Conservation (phyloP, 2,888 invertebrate species). For the Orthonychiurus folsomi region DNA sequence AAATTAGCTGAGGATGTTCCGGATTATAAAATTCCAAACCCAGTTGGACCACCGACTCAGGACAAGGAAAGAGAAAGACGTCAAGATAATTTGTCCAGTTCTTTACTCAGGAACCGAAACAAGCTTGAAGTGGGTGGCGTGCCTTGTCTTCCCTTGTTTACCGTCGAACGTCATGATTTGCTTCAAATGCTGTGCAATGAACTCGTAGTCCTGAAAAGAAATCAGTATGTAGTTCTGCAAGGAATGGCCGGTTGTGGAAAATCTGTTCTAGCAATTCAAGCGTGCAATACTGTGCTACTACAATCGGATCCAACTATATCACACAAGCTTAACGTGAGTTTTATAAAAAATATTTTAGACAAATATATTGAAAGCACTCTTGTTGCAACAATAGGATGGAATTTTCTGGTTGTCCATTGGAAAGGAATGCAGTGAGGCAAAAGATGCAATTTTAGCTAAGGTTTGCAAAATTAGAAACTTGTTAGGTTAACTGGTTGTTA, state of each 20-base stretch:
- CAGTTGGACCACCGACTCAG: conserved; percentile 3
- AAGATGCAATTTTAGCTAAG: conserved; percentile 49
- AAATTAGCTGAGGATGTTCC: conserved; percentile 34
- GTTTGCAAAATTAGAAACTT: conserved; percentile 11
- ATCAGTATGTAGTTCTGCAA: conserved; percentile 55
- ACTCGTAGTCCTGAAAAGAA: conserved; percentile 48
- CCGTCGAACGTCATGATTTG: conserved; percentile 28
- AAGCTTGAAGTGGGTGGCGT: conserved; percentile 35
- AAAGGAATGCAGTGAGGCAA: conserved; percentile 43
- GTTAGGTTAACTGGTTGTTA: background rate
- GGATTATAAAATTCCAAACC: conserved; percentile 17
- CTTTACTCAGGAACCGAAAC: conserved; percentile 12
- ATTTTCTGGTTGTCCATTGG: conserved; percentile 49
- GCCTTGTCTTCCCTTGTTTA: conserved; percentile 28
- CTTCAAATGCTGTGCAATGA: conserved; percentile 45
- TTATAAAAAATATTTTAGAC: too few species aligned
- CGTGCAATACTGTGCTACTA: conserved; percentile 5
- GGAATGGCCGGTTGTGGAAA: conserved; percentile 72
- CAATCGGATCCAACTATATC: too few species aligned
- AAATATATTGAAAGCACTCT: too few species aligned
- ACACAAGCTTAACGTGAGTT: too few species aligned
- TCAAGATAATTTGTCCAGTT: background rate
- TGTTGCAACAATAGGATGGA: conserved; percentile 41
- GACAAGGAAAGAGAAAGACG: background rate
- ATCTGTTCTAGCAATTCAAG: conserved; percentile 54